These are phyloP conservation scores for Passer domesticus DNA, from an alignment of 2,113 vertebrate species.

Conservation along the genomic window DNA sequence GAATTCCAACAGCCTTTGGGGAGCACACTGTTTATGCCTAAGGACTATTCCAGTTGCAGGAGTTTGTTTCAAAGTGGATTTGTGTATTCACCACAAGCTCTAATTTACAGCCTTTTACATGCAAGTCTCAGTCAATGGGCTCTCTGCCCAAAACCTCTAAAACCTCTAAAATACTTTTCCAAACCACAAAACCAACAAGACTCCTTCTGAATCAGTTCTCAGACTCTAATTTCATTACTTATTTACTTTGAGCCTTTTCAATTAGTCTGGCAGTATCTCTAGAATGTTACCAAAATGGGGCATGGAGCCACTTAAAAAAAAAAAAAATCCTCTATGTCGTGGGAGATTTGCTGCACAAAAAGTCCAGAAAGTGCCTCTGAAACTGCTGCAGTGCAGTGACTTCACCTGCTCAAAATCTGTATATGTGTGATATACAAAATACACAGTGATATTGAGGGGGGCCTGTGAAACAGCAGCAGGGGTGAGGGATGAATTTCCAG, in stretches of 20 bases:
- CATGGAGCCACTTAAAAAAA: background rate
- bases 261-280: background rate
- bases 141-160: background rate
- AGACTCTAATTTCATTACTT: background rate
- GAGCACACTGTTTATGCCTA: background rate
- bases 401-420: background rate
- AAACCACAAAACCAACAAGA: background rate
- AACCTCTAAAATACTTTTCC: background rate
- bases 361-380: background rate
- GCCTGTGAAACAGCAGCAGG: background rate
- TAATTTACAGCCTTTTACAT: background rate
- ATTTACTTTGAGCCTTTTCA: background rate
- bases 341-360: background rate
- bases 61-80: background rate
- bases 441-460: too few relatives aligned
- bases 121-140: background rate
- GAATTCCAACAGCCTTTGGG: background rate
- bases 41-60: background rate
- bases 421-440: background rate
- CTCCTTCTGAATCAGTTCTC: background rate
- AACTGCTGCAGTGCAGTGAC: background rate
- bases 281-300: background rate
- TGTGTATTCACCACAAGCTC: background rate
- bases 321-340: background rate
- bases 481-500: background rate